Conservation (phyloP, 2,797 vertebrate species). For the Sebastes cheni region DNA sequence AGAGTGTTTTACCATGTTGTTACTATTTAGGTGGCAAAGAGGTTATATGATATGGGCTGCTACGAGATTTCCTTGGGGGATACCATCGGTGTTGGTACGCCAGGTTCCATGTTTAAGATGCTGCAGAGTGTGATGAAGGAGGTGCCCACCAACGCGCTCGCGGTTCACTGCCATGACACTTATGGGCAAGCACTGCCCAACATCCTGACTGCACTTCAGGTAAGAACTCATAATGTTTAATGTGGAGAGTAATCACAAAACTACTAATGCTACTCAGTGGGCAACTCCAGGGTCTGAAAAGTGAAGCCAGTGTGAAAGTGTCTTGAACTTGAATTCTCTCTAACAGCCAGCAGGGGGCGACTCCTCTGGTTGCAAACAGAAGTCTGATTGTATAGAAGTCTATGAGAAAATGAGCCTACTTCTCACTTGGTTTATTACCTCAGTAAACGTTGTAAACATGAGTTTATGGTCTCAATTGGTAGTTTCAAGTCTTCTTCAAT, state of each 20-base stretch:
- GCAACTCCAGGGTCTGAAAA: too few species aligned
- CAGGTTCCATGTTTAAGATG: slow-evolving; percentile 91
- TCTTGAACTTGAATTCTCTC: too few species aligned
- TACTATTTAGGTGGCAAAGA: slow-evolving; percentile 87
- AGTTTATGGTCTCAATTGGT: too few species aligned
- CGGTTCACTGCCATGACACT: slow-evolving; percentile 95
- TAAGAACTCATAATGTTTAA: slow-evolving; percentile 63
- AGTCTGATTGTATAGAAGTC: too few species aligned
- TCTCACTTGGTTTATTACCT: too few species aligned
- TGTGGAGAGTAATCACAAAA: neutral
- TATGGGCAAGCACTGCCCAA: slow-evolving; percentile 96
- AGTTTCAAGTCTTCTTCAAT: too few species aligned
- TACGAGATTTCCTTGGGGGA: slow-evolving; percentile 95
- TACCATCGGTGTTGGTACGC: slow-evolving; percentile 92
- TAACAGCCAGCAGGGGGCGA: too few species aligned
- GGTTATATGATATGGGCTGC: slow-evolving; percentile 91
- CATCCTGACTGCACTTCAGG: slow-evolving; percentile 94
- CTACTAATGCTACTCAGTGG: too few species aligned
- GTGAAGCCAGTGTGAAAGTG: too few species aligned
- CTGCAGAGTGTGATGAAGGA: slow-evolving; percentile 90
- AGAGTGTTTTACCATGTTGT: neutral
- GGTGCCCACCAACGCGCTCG: slow-evolving; percentile 86
- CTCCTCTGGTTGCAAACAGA: too few species aligned
- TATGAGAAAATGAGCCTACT: too few species aligned
- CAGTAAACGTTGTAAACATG: too few species aligned